Conservation (phyloP, 2,113 vertebrate genomes). For the Calidris pygmaea region DNA sequence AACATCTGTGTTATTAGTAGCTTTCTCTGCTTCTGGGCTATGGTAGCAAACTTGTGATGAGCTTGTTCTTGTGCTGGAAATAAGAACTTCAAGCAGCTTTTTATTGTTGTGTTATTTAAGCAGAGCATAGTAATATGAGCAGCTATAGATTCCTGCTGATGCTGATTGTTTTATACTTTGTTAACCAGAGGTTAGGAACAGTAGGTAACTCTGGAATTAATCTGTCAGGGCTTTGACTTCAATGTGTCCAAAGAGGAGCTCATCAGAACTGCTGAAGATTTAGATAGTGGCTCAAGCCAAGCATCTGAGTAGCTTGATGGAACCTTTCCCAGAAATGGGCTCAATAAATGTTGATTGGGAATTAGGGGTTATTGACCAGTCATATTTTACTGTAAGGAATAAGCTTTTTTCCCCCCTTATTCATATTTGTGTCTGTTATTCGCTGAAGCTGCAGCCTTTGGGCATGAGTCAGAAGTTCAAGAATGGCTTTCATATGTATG, state of each 20-base stretch:
- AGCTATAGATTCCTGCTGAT: background rate
- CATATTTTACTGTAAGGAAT: background rate
- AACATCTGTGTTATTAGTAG: background rate
- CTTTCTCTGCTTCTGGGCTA: background rate
- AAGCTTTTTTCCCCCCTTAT: background rate
- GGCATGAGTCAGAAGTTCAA: background rate
- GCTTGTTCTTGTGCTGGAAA: background rate
- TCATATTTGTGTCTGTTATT: background rate
- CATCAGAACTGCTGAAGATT: background rate
- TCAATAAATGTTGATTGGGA: background rate
- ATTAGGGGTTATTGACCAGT: background rate
- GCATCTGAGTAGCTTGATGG: background rate
- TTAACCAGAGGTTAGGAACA: background rate
- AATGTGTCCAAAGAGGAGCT: background rate
- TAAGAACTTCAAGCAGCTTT: background rate
- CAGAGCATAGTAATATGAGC: background rate
- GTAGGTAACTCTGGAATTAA: background rate
- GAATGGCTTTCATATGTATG: background rate
- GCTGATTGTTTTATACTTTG: background rate
- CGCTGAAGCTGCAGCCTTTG: background rate
- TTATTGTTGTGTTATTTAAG: background rate
- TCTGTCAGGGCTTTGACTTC: background rate
- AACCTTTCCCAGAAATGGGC: background rate
- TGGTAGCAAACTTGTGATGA: background rate
- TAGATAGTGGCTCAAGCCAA: background rate